Evolutionary conservation across 2,888 invertebrate species (phyloP), one percentile per base, ranked within the genome.

Genomic region (Ornithoptera alexandrae): DNA sequence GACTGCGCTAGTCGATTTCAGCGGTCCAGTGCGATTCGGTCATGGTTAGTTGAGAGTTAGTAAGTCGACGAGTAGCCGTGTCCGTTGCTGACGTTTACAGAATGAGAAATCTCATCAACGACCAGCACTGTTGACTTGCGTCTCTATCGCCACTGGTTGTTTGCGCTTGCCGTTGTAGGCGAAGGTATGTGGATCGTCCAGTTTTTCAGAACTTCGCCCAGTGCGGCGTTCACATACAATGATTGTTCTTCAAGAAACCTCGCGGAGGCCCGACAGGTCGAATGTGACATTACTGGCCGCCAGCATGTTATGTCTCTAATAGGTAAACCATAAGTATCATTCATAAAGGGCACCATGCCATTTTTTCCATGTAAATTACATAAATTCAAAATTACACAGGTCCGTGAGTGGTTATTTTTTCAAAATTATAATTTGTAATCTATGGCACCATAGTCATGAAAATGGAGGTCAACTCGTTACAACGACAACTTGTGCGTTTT

Each of bases 271-370:
- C 84, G 86, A 86, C 89, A 85, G 88, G 88, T 90, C 87, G 79
- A 87, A 88, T 82, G 83, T 86, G 90, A 88, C 86, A 87, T 87
- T 68, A 84, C 85, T 84, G 90, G 92, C 88, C 84, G 87, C 86
- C 87, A 83, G 88, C 91, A 89, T 91, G 90, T 87, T 84, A 84
- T 88, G 88, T 86, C 84, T 80, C 79, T 79, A 87, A 89, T 92
- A 92, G 92, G 92, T 92, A 92, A 92, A 91, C 89, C 88, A 89
- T 91, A 91, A 90, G 92, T 92, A 91, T 89, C 92, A 92, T 92
- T 90, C 92, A 91, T 90, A 89, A 30, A 86, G 87, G 89, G 89
- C 88, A 75, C 79, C 82, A 81, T 78, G 90, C 90, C 90, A 82
- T 81, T 81, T 83, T 85, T 83, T 85, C 85, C 84, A 85, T 84